Evolutionary conservation across 2,888 invertebrate genomes (phyloP).

Genomic region (Monopis laevigella): DNA sequence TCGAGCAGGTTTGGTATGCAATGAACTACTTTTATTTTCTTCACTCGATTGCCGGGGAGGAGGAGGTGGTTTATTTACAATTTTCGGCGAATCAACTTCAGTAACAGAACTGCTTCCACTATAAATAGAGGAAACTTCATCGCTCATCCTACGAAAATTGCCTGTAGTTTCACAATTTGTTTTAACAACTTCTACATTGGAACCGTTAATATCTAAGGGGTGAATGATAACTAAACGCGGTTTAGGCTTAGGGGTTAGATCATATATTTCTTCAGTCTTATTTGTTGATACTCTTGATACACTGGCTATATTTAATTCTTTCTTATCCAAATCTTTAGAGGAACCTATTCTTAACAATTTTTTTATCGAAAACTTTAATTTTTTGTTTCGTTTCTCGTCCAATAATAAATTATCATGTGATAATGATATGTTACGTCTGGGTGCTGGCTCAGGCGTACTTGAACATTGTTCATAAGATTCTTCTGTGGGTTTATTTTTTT

Average conservation of each 20-base stretch:
- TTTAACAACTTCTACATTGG: constrained; percentile 81
- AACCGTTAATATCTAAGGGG: constrained; percentile 85
- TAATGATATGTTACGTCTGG: constrained; percentile 75
- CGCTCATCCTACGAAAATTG: constrained; percentile 43
- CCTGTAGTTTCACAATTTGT: constrained; percentile 53
- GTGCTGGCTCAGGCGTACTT: constrained; percentile 71
- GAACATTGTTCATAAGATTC: constrained; percentile 39
- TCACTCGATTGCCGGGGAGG: constrained; percentile 72
- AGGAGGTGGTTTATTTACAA: constrained; percentile 75
- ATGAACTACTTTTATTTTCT: constrained; percentile 55
- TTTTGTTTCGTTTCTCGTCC: constrained; percentile 73
- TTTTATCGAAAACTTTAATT: constrained; percentile 81
- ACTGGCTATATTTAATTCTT: constrained; percentile 46
- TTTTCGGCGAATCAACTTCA: constrained; percentile 47
- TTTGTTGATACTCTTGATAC: constrained; percentile 55
- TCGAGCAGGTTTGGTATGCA: constrained; percentile 71
- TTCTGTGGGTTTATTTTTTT: constrained; percentile 37
- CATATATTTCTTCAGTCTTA: constrained; percentile 64
- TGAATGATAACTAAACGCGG: constrained; percentile 87
- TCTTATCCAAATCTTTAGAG: constrained; percentile 74
- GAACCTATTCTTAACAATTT: constrained; percentile 84
- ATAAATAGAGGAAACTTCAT: constrained; percentile 65
- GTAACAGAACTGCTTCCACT: constrained; percentile 48
- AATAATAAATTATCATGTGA: constrained; percentile 77
- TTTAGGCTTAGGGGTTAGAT: constrained; percentile 70